Evolutionary conservation across 2,113 vertebrate species (phyloP), one percentile per base, ranked within the genome.

Genomic region (Elachura formosa): DNA sequence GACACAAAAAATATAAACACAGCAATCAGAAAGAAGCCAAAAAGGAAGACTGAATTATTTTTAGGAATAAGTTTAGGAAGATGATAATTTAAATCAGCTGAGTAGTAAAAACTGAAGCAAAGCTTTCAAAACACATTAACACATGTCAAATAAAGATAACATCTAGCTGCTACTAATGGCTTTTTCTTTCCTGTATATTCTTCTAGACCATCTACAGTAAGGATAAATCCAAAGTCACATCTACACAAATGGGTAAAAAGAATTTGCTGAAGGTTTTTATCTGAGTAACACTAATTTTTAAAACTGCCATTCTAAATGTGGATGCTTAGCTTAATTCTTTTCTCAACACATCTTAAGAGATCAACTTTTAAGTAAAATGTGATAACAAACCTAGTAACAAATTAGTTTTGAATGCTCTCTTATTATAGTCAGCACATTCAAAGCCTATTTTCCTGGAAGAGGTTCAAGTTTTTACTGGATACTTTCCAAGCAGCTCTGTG

Each of bases 361-460:
- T 89, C 69, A 93, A 86, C 82, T 89, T 82, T 91, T 28, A 91
- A 95, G 72, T 45, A 93, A 96, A 97, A 96, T 76, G 78, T 84
- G 56, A 56, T 90, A 94, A 95, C 73, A 95, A 97, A 87, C 67
- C 38, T 76, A 90, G 72, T 86, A 94, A 94, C 74, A 91, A 97
- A 97, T 95, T 95, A 90, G 36, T 68, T 91, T 96, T 8, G 41
- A 94, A 97, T 90, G 74, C 59, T 93, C 82, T 93, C 94, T 94
- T 86, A 73, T 92, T 95, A 83, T 59, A 95, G 78, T 94, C 95
- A 95, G 93, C 89, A 94, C 83, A 96, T 87, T 94, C 80, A 94
- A 88, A 94, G 61, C 46, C 78, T 76, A 34, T 78, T 94, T 83
- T 95, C 84, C 91, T 93, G 94, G 95, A 96, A 90, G 94, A 67